Percentiles rank a stretch among this genome's conserved stretches.
Conservation (phyloP, 2,888 invertebrate genomes). For the Lasiommata megera region DNA sequence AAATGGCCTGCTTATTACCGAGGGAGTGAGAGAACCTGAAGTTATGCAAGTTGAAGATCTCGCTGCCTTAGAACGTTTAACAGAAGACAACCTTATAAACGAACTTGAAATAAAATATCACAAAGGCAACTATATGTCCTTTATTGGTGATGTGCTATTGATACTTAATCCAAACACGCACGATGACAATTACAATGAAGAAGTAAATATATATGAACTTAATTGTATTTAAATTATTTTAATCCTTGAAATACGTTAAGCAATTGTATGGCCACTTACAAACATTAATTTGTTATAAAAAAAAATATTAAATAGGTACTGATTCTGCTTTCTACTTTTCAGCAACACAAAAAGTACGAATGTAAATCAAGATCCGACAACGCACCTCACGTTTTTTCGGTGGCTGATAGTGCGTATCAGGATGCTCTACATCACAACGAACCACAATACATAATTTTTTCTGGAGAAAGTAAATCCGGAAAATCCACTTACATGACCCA, state of each 20-base stretch:
- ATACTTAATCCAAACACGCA: constrained; percentile 90
- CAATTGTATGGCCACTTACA: too few relatives aligned
- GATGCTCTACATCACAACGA: constrained; percentile 94
- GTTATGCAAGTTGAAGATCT: constrained; percentile 91
- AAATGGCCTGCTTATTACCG: constrained; percentile 68
- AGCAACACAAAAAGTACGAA: constrained; percentile 90
- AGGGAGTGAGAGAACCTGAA: constrained; percentile 82
- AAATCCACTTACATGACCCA: constrained; percentile 93
- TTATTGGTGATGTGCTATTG: constrained; percentile 90
- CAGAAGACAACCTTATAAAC: constrained; percentile 86
- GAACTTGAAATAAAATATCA: constrained; percentile 86
- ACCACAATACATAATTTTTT: constrained; percentile 92
- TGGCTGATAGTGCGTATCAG: constrained; percentile 95
- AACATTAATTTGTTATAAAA: too few relatives aligned
- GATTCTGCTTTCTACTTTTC: constrained; percentile 54
- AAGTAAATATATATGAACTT: constrained; percentile 76
- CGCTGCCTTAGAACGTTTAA: constrained; percentile 87
- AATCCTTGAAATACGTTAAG: background rate
- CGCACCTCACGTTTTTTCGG: constrained; percentile 93
- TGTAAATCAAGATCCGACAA: constrained; percentile 94
- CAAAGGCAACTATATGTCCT: constrained; percentile 87
- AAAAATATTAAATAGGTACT: background rate
- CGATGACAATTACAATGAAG: constrained; percentile 86
- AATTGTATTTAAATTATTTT: background rate
- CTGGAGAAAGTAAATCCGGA: constrained; percentile 95